Conservation (phyloP, 2,113 vertebrate species). For the Rhabdomys dilectus region DNA sequence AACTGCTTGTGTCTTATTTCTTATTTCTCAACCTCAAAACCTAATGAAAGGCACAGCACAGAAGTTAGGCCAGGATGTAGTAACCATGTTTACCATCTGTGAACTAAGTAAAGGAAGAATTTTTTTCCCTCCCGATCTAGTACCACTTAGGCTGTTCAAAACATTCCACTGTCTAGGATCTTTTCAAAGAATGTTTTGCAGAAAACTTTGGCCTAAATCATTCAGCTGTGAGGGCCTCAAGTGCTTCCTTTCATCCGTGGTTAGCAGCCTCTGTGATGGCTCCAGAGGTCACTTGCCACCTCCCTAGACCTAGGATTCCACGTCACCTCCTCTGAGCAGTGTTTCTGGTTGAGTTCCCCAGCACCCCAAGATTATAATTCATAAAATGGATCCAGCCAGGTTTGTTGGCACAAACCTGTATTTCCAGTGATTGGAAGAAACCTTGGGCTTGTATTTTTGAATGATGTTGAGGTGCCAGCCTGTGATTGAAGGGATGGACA, state of each 20-base stretch:
- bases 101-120: background rate
- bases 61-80: background rate
- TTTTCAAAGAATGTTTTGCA: conserved; percentile 4
- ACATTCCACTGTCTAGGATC: background rate
- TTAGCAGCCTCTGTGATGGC: background rate
- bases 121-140: background rate
- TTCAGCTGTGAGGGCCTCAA: background rate
- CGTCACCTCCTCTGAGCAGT: background rate
- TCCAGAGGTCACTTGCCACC: background rate
- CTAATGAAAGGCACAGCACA: background rate
- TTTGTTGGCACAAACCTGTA: background rate
- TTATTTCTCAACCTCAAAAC: background rate
- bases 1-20: no score
- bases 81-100: no score
- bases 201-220: background rate
- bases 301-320: background rate
- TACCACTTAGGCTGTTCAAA: background rate
- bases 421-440: background rate
- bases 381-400: background rate
- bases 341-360: background rate
- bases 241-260: background rate
- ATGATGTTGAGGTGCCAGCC: background rate
- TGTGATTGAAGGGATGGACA: background rate
- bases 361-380: background rate
- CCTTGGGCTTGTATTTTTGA: background rate